Base-by-base conservation (phyloP, 2,888 invertebrate species). In the Scaptomyza cyrtandrae region DNA sequence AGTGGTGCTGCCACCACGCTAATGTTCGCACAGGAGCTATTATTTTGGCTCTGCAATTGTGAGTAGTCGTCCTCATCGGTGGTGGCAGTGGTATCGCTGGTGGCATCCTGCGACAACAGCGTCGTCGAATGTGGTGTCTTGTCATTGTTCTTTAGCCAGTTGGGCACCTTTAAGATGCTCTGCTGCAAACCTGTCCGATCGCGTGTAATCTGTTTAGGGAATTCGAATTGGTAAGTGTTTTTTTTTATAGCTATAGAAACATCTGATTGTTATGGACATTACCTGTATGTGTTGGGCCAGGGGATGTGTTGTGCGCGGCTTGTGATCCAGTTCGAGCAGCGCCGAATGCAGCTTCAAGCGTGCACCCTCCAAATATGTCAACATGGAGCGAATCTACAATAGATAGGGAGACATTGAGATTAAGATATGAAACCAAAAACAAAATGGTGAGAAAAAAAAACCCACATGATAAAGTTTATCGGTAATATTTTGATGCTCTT, bases 151-250 rank as follows among this genome's bases (percentile, higher is more conserved):
- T 92, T 92, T n/a, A 92, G 83, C 92, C 92, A 92, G n/a, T 91
- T 86, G 41, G 91, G 92, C 83, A 96, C 96, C 93, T 96, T 97
- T 2, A 97, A 93, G 78, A 97, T 94, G 86, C 97, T 97, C 90
- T 97, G 97, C 89, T 97, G 97, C 44, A 97, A 92, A 4, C 97
- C 98, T 89, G 97, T 97, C 88, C 98, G 97, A 91, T 98, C 98
- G 80, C 97, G 94, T 0, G 97, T 95, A 16, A 97, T 94, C 88
- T 39, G 14, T n/a, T n/a, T n/a, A n/a, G n/a, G n/a, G n/a, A 46
- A 9, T 46, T 0, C 14, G 27, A 4, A 6, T 27, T 27, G 4
- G 3, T 27, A 27, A 27, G 27, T n/a, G n/a, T n/a, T n/a, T n/a
- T n/a, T n/a, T n/a, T n/a, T n/a, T n/a, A n/a, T n/a, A n/a, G n/a